Evolutionary conservation across 1,140 invertebrate genomes (phyloP).

Genomic region (Drosophila sp.): DNA sequence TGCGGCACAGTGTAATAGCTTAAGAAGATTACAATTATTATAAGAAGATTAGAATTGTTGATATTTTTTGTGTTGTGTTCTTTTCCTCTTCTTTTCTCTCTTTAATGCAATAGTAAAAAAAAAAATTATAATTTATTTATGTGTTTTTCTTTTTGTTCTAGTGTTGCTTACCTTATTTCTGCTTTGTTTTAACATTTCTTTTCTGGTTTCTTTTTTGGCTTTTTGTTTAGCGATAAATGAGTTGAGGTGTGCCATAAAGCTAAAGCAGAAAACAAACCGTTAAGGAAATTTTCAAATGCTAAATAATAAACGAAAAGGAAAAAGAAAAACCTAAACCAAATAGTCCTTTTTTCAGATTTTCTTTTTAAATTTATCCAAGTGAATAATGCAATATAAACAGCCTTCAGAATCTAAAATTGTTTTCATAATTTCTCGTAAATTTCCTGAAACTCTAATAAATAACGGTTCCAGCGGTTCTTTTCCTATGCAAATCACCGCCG

Average conservation of each 20-base stretch:
- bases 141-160: background rate
- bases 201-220: constrained; percentile 6
- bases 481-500: too few species aligned
- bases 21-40: constrained; percentile 3
- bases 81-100: background rate
- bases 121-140: background rate
- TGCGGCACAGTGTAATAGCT: background rate
- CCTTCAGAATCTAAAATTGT: too few species aligned
- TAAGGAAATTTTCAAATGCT: constrained; percentile 5
- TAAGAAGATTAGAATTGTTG: constrained; percentile 2
- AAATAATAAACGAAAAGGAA: background rate
- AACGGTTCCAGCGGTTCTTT: too few species aligned
- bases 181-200: constrained; percentile 7
- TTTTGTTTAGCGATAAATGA: constrained; percentile 8
- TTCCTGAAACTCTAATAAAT: too few species aligned
- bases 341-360: too few species aligned
- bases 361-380: too few species aligned
- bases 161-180: constrained; percentile 4
- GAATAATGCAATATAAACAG: too few species aligned
- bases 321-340: background rate
- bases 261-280: constrained; percentile 5
- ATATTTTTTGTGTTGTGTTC: background rate
- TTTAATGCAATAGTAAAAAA: background rate
- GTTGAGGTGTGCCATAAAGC: constrained; percentile 8
- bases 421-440: too few species aligned